Percentiles rank a stretch among this genome's conserved stretches.
These are phyloP conservation scores for Strix aluco DNA, from an alignment of 2,113 vertebrate genomes.

Conservation along the genomic window DNA sequence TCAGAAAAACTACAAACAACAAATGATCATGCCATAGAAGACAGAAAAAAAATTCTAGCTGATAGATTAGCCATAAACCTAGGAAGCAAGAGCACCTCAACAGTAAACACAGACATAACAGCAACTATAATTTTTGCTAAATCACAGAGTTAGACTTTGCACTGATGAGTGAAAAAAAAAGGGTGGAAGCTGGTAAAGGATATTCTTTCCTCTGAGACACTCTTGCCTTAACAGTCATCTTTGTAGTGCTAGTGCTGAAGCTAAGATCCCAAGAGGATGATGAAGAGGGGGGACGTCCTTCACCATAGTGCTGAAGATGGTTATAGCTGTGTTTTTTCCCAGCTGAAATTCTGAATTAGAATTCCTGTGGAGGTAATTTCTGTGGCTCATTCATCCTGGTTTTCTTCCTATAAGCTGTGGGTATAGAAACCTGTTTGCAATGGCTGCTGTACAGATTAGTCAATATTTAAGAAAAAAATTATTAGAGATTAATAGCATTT, in stretches of 20 bases:
- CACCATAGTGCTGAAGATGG: not conserved
- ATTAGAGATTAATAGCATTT: not conserved
- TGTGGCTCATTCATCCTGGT: not conserved
- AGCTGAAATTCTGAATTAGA: not conserved
- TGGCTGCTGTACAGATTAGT: not conserved
- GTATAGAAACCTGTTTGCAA: not conserved
- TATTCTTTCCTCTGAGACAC: not conserved
- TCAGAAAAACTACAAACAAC: not conserved
- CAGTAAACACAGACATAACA: not conserved
- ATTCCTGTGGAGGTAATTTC: not conserved
- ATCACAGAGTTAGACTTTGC: not conserved
- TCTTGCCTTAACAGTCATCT: not conserved
- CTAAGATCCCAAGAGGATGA: not conserved
- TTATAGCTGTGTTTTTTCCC: not conserved
- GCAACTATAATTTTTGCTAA: not conserved
- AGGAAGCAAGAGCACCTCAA: not conserved
- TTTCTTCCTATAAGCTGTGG: not conserved
- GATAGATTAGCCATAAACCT: not conserved
- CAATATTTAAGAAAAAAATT: not conserved
- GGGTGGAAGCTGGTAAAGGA: not conserved
- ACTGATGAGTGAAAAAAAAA: not conserved
- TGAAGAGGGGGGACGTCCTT: not conserved
- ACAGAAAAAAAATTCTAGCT: not conserved
- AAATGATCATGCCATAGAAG: not conserved
- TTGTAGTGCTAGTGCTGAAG: not conserved